These are phyloP conservation scores for Acanthurus lineatus DNA, from an alignment of 2,797 vertebrate genomes.

Conservation along the genomic window DNA sequence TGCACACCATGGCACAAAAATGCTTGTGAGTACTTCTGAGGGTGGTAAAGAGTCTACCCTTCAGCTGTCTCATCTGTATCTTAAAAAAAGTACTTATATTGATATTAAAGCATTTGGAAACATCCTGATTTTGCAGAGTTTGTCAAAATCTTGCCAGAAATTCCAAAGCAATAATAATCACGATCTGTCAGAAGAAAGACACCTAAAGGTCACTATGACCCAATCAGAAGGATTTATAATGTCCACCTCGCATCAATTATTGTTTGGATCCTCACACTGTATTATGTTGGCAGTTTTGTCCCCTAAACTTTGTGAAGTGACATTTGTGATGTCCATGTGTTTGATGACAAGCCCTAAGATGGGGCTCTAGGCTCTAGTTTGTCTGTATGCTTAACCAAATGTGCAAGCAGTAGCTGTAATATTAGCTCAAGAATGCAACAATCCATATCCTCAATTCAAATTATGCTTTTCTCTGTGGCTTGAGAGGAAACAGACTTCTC, in stretches of 20 bases:
- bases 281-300: slow-evolving; percentile 18
- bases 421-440: slow-evolving; percentile 34
- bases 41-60: not conserved
- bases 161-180: slow-evolving; percentile 29
- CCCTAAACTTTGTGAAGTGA: slow-evolving; percentile 15
- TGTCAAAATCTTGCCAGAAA: slow-evolving; percentile 32
- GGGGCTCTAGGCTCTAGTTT: slow-evolving; percentile 21
- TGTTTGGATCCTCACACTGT: slow-evolving; percentile 25
- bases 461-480: slow-evolving; percentile 57
- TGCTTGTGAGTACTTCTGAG: not conserved
- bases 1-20: not conserved
- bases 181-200: slow-evolving; percentile 19
- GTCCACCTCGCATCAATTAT: slow-evolving; percentile 11
- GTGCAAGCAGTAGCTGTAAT: slow-evolving; percentile 38
- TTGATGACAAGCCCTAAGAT: slow-evolving; percentile 42
- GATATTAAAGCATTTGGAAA: slow-evolving; percentile 20
- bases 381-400: slow-evolving; percentile 30
- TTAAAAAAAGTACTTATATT: not conserved
- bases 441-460: slow-evolving; percentile 53
- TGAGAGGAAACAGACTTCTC: slow-evolving; percentile 66
- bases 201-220: slow-evolving; percentile 28
- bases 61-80: slow-evolving; percentile 26
- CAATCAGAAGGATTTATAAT: slow-evolving; percentile 25
- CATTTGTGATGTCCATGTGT: slow-evolving; percentile 24
- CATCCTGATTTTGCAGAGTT: slow-evolving; percentile 29